Base-by-base conservation (phyloP, 2,113 vertebrate genomes). In the Panurus biarmicus region DNA sequence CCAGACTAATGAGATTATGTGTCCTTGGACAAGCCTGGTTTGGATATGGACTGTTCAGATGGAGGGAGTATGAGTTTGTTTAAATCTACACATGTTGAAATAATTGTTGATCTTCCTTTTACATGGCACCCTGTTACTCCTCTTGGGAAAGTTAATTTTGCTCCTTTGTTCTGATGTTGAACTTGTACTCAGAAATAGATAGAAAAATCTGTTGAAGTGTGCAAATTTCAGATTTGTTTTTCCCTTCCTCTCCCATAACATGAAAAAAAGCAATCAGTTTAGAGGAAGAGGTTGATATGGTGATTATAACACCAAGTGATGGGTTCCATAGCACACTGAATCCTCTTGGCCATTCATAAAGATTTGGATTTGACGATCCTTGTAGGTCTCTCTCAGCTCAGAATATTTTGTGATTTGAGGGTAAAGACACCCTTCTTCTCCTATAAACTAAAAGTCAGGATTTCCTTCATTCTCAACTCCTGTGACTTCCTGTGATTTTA, bases 191-290 rank as follows among this genome's bases (percentile, higher is more conserved):
- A 72, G 40, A 87, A 64, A 72, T 12, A 87, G 3, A 4, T 29
- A 31, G 6, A 45, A 91, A 66, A 57, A 62, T 10, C 7, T 21
- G 6, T 5, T 6, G 3, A 24, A 48, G 12, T 54, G 9, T 44
- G 35, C 31, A 40, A 40, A 38, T 24, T 44, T 44, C 42, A 56
- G 12, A 9, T 23, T 71, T 54, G 7, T 14, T 70, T 36, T n/a
- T 7, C 6, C 2, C 22, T 11, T 64, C 29, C 5, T 3, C 1
- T 8, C 11, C 14, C 5, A 5, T 19, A 54, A 24, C 6, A 53
- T 36, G 12, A 58, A 67, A 51, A 51, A 47, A 48, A 51, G 0
- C 9, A 66, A 47, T 54, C 12, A 1, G 1, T 62, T 62, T 24
- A 2, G 21, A 53, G 10, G 31, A 87, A 89, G 7, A 0, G 61